Conservation (phyloP, 30 jellyfish, hydroid and myxozoan genomes). For the Phacellophora camtschatica region DNA sequence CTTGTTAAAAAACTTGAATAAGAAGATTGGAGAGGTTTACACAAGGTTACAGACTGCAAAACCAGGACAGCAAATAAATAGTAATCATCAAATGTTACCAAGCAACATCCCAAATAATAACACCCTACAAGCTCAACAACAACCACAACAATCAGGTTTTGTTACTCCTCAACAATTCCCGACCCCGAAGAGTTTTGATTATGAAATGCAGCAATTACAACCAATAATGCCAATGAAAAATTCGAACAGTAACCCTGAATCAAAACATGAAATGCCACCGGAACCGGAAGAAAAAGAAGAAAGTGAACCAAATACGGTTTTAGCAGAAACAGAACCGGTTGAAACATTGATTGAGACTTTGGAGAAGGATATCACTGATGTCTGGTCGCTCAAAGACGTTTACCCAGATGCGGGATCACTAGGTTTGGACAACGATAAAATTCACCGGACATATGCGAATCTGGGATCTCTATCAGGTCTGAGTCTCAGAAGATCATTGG, state of each 20-base stretch:
- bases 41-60: conserved; percentile 61
- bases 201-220: conserved; percentile 32
- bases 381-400: conserved; percentile 91
- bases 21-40: conserved; percentile 87
- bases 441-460: conserved; percentile 94
- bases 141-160: background rate
- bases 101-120: background rate
- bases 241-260: conserved; percentile 18
- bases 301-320: conserved; percentile 67
- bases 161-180: conserved; percentile 38
- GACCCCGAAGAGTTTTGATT: background rate
- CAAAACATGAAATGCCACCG: conserved; percentile 73
- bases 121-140: background rate
- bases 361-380: conserved; percentile 96
- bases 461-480: conserved; percentile 97
- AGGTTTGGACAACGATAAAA: conserved; percentile 95
- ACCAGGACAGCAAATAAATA: conserved; percentile 10
- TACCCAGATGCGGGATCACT: conserved; percentile 94
- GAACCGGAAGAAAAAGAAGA: conserved; percentile 76
- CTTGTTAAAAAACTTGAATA: conserved; percentile 73
- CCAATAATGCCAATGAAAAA: conserved; percentile 29
- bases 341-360: conserved; percentile 89
- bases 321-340: conserved; percentile 95
- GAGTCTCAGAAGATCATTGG: conserved; percentile 85
- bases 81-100: background rate